Conservation (phyloP, 2,113 vertebrate species). For the Pimephales promelas region DNA sequence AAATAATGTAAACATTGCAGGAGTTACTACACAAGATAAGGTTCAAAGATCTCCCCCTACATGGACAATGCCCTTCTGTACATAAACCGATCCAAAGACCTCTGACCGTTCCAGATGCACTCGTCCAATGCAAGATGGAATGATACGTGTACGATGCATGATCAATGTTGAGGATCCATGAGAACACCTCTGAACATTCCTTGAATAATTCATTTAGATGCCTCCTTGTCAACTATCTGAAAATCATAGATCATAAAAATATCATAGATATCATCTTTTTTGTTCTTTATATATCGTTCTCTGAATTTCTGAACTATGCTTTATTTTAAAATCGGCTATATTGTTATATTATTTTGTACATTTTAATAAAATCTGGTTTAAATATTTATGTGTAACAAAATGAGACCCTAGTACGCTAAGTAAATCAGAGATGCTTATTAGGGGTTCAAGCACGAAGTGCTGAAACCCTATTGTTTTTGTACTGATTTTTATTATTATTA, state of each 20-base stretch:
- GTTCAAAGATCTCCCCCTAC: conserved; percentile 13
- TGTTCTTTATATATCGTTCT: not conserved
- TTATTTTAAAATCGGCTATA: not conserved
- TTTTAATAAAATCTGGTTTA: not conserved
- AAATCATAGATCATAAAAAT: too few relatives aligned
- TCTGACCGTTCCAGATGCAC: not conserved
- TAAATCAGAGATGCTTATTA: not conserved
- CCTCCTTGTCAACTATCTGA: not conserved
- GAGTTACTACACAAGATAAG: conserved; percentile 28
- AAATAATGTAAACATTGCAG: conserved; percentile 37
- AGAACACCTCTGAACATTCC: too few relatives aligned
- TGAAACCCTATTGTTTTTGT: too few relatives aligned
- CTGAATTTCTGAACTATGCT: not conserved
- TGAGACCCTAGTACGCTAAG: not conserved
- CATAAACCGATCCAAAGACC: not conserved
- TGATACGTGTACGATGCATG: not conserved
- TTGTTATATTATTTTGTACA: not conserved
- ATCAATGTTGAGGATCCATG: not conserved
- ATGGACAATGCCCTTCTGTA: not conserved
- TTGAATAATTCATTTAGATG: not conserved
- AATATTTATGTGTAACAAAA: not conserved
- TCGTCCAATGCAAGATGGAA: not conserved
- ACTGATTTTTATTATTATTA: too few relatives aligned
- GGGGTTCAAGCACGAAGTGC: too few relatives aligned
- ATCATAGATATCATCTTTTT: not conserved